Conservation (phyloP, 2,797 vertebrate species). For the Myoxocephalus aenaeus region DNA sequence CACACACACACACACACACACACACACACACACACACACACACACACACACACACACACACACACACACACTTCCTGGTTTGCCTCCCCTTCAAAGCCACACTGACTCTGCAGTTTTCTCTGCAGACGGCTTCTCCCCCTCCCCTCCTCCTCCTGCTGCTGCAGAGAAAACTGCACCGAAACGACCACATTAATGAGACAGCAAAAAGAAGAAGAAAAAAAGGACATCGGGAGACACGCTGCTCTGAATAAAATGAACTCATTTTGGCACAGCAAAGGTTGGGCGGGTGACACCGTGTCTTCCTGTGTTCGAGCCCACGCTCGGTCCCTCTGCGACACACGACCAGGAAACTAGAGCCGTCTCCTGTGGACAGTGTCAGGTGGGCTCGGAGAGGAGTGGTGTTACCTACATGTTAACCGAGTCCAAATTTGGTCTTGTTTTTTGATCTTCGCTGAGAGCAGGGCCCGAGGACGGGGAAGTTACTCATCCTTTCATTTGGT, state of each 20-base stretch:
- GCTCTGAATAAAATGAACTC: slow-evolving; percentile 10
- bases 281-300: slow-evolving; percentile 7
- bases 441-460: neutral
- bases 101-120: slow-evolving; percentile 55
- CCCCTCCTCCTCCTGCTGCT: slow-evolving; percentile 2
- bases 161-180: slow-evolving; percentile 46
- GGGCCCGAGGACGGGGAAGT: neutral
- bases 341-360: slow-evolving; percentile 27
- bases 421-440: slow-evolving; percentile 12
- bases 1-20: no score
- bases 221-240: neutral
- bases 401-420: neutral
- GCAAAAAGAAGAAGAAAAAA: slow-evolving; percentile 41
- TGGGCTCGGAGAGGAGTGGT: neutral
- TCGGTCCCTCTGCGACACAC: slow-evolving; percentile 5
- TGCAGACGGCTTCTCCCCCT: slow-evolving; percentile 15
- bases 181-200: slow-evolving; percentile 59
- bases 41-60: no score
- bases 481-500: neutral
- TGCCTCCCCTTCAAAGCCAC: slow-evolving; percentile 35
- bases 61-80: slow-evolving; percentile 41
- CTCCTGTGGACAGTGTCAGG: slow-evolving; percentile 35
- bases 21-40: no score
- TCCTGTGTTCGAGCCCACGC: neutral
- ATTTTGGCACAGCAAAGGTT: neutral